Percentiles rank a stretch among this genome's conserved stretches.
Evolutionary conservation across 2,888 invertebrate species (phyloP).

Genomic region (Germaria angustata): DNA sequence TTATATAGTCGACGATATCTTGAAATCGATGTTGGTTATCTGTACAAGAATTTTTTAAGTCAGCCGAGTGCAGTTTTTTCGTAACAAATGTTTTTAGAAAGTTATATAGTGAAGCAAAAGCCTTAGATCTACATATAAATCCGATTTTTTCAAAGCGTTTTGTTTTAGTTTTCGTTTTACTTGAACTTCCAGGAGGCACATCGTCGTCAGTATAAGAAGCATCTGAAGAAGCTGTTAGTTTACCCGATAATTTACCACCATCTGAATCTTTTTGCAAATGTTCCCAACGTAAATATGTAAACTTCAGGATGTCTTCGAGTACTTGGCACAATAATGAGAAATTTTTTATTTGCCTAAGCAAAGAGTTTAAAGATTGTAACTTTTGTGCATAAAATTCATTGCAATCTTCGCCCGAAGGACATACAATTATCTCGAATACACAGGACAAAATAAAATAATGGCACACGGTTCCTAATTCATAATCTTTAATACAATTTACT

Average conservation of each 20-base stretch:
- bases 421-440: constrained; percentile 72
- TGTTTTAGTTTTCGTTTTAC: constrained; percentile 60
- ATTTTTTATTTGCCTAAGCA: constrained; percentile 75
- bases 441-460: constrained; percentile 75
- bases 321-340: constrained; percentile 73
- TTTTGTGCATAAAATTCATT: constrained; percentile 69
- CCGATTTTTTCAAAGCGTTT: constrained; percentile 60
- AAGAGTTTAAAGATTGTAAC: constrained; percentile 71
- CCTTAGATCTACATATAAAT: constrained; percentile 68
- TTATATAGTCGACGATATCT: constrained; percentile 74
- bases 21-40: constrained; percentile 74
- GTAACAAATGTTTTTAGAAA: constrained; percentile 75
- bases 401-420: background rate
- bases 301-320: constrained; percentile 76
- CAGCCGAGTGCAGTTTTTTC: constrained; percentile 76
- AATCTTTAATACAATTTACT: constrained; percentile 69
- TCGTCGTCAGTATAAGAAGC: constrained; percentile 48
- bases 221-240: constrained; percentile 29
- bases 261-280: constrained; percentile 69
- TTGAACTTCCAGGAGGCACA: constrained; percentile 27
- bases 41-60: constrained; percentile 74
- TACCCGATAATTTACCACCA: background rate
- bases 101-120: constrained; percentile 67
- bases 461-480: constrained; percentile 74
- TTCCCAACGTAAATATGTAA: constrained; percentile 78